A percentile compares a stretch with the other conserved stretches of the same genome.
Evolutionary conservation across 2,888 invertebrate species (phyloP).

Genomic region (Aradus depressus): DNA sequence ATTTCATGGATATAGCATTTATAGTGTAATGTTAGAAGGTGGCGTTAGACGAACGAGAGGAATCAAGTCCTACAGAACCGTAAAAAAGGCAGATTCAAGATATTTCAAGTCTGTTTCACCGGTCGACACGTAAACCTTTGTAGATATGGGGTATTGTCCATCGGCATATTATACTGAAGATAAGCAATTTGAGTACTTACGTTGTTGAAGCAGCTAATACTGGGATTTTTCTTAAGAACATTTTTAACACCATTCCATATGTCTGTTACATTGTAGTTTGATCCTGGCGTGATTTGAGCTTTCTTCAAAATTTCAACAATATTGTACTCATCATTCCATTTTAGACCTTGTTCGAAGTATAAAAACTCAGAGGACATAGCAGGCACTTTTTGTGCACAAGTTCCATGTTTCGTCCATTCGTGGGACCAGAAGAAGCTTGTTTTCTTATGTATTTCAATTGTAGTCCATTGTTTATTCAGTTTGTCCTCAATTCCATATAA

Average conservation of each 20-base stretch:
- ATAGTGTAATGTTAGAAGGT: too few relatives aligned
- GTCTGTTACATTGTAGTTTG: constrained; percentile 39
- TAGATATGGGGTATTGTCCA: too few relatives aligned
- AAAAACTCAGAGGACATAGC: constrained; percentile 49
- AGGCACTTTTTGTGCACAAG: constrained; percentile 51
- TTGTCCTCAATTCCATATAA: constrained; percentile 47
- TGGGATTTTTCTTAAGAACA: constrained; percentile 46
- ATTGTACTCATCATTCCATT: constrained; percentile 48
- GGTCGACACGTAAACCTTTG: too few relatives aligned
- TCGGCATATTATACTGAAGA: not conserved
- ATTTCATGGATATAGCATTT: too few relatives aligned
- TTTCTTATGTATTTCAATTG: constrained; percentile 49
- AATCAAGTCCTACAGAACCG: too few relatives aligned
- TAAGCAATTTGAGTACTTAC: constrained; percentile 33
- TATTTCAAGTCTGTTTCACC: too few relatives aligned
- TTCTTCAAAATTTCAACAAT: constrained; percentile 48
- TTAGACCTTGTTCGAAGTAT: constrained; percentile 54
- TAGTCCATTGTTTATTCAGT: constrained; percentile 56
- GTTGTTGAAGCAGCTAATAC: constrained; percentile 53
- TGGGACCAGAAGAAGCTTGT: constrained; percentile 58
- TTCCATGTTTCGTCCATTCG: constrained; percentile 76
- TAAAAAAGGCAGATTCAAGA: too few relatives aligned
- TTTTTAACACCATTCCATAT: constrained; percentile 45
- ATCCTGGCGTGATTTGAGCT: constrained; percentile 47
- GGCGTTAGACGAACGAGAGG: too few relatives aligned